Conservation (phyloP, 2,797 vertebrate genomes). For the Peromyscus melanophrys region DNA sequence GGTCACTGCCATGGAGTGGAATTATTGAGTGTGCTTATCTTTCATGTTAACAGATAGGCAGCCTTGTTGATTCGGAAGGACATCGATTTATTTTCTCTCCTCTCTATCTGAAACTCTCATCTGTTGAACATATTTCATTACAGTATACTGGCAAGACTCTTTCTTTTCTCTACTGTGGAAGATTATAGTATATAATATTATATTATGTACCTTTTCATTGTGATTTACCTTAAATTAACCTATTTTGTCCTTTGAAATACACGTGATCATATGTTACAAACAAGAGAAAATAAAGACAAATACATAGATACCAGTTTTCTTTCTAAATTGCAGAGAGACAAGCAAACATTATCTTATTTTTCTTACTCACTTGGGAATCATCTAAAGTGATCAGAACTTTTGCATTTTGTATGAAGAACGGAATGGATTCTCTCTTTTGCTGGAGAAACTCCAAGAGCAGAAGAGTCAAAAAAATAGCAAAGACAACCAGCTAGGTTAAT, state of each 20-base stretch:
- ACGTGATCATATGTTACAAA: slow-evolving; percentile 17
- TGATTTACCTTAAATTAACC: neutral
- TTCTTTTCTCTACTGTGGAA: slow-evolving; percentile 26
- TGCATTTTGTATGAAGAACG: slow-evolving; percentile 5
- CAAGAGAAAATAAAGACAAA: slow-evolving; percentile 46
- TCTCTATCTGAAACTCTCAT: neutral
- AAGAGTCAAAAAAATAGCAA: slow-evolving; percentile 11
- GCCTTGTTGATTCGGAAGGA: slow-evolving; percentile 28
- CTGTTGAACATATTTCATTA: slow-evolving; percentile 19
- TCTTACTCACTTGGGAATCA: slow-evolving; percentile 37
- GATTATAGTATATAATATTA: neutral
- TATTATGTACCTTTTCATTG: slow-evolving; percentile 2
- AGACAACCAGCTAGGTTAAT: slow-evolving; percentile 12
- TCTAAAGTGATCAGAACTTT: slow-evolving; percentile 10
- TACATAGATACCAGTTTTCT: slow-evolving; percentile 3
- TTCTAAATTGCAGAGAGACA: slow-evolving; percentile 36
- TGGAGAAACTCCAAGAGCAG: slow-evolving; percentile 33
- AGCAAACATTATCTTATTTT: slow-evolving; percentile 21
- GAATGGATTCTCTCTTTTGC: neutral
- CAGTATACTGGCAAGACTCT: neutral
- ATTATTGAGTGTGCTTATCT: neutral
- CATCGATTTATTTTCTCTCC: neutral
- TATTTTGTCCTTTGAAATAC: slow-evolving; percentile 54
- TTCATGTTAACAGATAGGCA: neutral
- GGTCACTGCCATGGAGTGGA: neutral